Base-by-base conservation (phyloP, 2,888 invertebrate species). In the Epistrophella euchroma region DNA sequence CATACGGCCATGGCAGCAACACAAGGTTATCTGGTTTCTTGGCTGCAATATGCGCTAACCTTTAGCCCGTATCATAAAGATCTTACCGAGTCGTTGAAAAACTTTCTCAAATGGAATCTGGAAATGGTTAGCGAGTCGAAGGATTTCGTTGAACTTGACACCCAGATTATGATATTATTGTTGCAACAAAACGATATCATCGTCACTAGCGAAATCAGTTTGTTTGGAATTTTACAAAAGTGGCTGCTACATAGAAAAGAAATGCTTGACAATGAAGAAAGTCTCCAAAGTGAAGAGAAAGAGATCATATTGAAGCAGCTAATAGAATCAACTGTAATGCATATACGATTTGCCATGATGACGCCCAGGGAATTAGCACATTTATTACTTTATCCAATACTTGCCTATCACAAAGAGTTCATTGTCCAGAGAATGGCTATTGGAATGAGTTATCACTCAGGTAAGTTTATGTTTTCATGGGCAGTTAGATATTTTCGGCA, bases 341-440 rank as follows among this genome's bases (percentile, higher is more conserved):
- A 96, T 86, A 95, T 97, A 77, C 93, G 97, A 88, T 99, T 98
- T 92, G 97, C 98, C 1, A 98, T 98, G 97, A 98, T 99, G 97
- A 95, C 97, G 19, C 97, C 97, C 0, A 94, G 96, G 72, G 97
- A 99, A 91, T 91, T 99, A 88, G 96, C 97, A 0, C 96, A 96
- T 90, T 92, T 99, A 32, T 93, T 98, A 62, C 93, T 97, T 15
- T 96, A 95, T 32, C 96, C 97, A 0, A 93, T 98, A 9, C 95
- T 96, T 2, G 95, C 96, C 89, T 95, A 96, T 87, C 96, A 97
- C 91, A 97, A 97, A 90, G 97, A 97, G 88, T 97, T 97, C 93
- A 96, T 98, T 89, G 95, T 97, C 88, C 96, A 97, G 88, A 94
- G 97, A 88, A 97, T 98, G 95, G 96, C 97, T 0, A 95, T 96